phyloP scores from a whole-genome alignment of 2,888 invertebrate genomes.

The Watsonalla cultraria region DNA sequence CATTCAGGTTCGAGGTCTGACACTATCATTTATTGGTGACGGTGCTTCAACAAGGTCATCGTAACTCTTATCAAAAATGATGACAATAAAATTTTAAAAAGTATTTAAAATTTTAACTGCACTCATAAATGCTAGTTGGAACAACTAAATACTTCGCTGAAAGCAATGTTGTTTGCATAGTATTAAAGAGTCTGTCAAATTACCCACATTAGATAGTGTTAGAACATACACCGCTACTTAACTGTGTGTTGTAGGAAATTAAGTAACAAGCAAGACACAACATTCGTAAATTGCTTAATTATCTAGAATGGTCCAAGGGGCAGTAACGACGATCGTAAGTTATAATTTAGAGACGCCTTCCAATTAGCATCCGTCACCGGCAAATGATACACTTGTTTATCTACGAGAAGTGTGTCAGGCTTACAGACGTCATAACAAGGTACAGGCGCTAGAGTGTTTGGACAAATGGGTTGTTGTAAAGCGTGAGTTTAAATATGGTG shows the following conservation, averaged over 20 bases:
- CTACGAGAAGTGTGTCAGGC: neutral
- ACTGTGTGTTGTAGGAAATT: neutral
- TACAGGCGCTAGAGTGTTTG: neutral
- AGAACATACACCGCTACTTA: too few relatives aligned
- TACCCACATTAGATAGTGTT: too few relatives aligned
- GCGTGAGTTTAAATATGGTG: neutral
- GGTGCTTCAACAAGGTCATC: slow-evolving; percentile 23
- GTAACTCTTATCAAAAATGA: neutral
- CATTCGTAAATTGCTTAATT: neutral
- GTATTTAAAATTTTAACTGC: too few relatives aligned
- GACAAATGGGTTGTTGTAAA: neutral
- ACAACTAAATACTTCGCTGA: neutral
- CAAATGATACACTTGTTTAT: neutral
- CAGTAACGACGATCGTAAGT: neutral
- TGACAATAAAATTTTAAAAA: too few relatives aligned
- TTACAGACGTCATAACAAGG: neutral
- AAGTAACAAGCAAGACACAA: neutral
- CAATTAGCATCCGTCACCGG: neutral
- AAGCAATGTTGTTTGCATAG: neutral
- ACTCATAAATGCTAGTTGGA: too few relatives aligned
- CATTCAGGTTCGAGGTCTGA: slow-evolving; percentile 21
- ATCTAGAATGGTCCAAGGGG: neutral
- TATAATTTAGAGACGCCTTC: neutral
- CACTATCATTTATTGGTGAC: slow-evolving; percentile 23
- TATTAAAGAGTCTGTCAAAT: too few relatives aligned